Evolutionary conservation across 2,113 vertebrate species (phyloP).

Genomic region (Melanerpes aurifrons): DNA sequence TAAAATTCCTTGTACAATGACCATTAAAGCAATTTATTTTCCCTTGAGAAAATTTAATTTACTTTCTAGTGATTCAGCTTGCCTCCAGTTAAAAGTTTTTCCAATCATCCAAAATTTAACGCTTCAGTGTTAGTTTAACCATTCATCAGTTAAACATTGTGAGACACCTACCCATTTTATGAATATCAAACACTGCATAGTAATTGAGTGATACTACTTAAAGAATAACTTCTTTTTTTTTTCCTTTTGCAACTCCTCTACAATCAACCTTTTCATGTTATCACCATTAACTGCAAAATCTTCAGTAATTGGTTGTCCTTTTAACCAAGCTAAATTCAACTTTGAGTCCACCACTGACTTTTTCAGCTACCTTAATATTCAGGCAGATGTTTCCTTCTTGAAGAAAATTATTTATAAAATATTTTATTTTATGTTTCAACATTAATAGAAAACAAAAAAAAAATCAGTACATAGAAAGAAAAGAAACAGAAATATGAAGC

Average conservation of each 20-base stretch:
- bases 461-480: neutral
- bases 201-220: neutral
- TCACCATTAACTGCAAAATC: neutral
- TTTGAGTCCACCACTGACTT: neutral
- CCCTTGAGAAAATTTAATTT: neutral
- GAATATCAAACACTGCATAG: conserved; percentile 35
- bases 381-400: neutral
- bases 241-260: neutral
- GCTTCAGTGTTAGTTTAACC: conserved; percentile 49
- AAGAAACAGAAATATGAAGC: neutral
- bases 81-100: conserved; percentile 13
- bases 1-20: neutral
- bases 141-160: conserved; percentile 44
- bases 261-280: neutral
- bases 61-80: neutral
- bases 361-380: neutral
- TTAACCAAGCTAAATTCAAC: neutral
- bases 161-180: conserved; percentile 31
- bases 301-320: conserved; percentile 27
- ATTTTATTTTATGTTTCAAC: neutral
- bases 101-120: conserved; percentile 13
- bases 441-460: neutral
- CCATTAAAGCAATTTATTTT: neutral
- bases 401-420: neutral
- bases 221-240: conserved; percentile 15